These are phyloP conservation scores for Gallinago jamesoni DNA, from an alignment of 2,113 vertebrate genomes.

Conservation along the genomic window DNA sequence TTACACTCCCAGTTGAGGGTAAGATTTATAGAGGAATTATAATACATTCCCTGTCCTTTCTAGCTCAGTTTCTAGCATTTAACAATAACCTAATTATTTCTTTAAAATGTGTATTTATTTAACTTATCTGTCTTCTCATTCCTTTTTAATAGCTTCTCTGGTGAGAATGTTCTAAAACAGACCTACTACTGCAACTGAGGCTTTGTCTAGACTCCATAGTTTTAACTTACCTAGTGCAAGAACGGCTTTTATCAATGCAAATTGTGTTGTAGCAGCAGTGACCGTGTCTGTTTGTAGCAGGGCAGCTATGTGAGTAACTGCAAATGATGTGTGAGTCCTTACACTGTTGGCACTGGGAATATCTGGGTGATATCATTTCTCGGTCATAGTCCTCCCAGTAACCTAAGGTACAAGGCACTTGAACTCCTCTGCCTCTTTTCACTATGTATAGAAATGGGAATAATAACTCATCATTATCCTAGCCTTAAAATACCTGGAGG, in stretches of 20 bases:
- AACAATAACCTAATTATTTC: not conserved
- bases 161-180: not conserved
- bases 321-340: not conserved
- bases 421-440: conserved; percentile 14
- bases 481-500: not conserved
- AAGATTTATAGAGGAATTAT: not conserved
- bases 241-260: not conserved
- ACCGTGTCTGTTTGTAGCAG: not conserved
- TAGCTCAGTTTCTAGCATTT: not conserved
- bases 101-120: not conserved
- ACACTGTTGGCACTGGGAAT: not conserved
- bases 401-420: not conserved
- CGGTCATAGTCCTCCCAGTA: not conserved
- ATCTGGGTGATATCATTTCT: not conserved
- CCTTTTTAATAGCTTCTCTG: not conserved
- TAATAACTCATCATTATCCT: conserved; percentile 26
- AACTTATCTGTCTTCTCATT: not conserved
- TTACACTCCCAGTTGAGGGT: not conserved
- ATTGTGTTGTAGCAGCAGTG: not conserved
- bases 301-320: not conserved
- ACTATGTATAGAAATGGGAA: not conserved
- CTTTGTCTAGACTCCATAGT: not conserved
- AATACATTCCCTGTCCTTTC: not conserved
- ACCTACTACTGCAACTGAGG: not conserved
- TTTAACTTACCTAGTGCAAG: not conserved